Base-by-base conservation (phyloP, 1,140 invertebrate species). In the Bombus affinis region DNA sequence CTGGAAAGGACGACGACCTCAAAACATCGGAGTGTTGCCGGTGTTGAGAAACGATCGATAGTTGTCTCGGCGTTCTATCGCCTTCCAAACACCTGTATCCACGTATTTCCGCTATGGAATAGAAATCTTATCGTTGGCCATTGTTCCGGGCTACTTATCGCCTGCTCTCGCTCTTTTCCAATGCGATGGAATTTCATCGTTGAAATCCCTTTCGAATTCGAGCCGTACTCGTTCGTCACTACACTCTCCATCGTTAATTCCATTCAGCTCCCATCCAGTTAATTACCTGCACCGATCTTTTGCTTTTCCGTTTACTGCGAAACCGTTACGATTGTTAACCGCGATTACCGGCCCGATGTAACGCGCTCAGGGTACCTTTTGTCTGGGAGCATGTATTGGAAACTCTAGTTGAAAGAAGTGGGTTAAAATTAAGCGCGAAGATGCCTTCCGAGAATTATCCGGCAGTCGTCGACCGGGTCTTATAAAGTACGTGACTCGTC, bases 1-100 rank as follows among this genome's bases (percentile, higher is more conserved):
- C 79, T 86, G 78, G 81, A 85, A 90, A 88, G 91, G 88, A 89
- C 92, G 92, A 91, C 91, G 92, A 93, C 92, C 92, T 92, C 92
- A 79, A 92, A 92, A 92, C 86, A 89, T 70, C 47, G 18, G 47
- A 53, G 47, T 53, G 18, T 53, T 53, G 86, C 78, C 86, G 77
- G 73, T 89, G 90, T 91, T 87, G 86, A 74, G 80, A 62, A 86
- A 87, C 92, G 92, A 92, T 93, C 92, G 92, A 92, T 93, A 92
- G 83, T 83, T 86, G 85, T 89, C 85, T 81, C 79, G 88, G 28
- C 84, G 70, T 88, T 68, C 80, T 83, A 78, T 71, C 15, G 25
- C 77, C 62, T 90, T 83, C 75, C 62, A 44, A 87, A 73, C 76
- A 81, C 87, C 79, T 84, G 82, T 65, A 81, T 87, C 77, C 87